phyloP scores from a whole-genome alignment of 2,113 vertebrate genomes.

The Girardinichthys multiradiatus region DNA sequence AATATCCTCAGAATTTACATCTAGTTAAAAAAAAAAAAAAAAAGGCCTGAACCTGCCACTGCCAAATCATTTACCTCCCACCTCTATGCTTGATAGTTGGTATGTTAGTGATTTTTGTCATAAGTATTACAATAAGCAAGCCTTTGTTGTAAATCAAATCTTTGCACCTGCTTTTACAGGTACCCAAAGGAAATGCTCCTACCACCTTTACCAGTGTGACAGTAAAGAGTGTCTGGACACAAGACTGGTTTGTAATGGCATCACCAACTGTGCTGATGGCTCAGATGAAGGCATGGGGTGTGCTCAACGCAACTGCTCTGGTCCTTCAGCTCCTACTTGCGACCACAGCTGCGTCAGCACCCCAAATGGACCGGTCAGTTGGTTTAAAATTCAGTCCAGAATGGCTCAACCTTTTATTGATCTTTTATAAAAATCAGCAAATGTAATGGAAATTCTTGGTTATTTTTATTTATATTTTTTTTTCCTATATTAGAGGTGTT shows the following conservation, averaged over 20 bases:
- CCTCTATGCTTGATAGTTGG: too few relatives aligned
- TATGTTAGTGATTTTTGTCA: too few relatives aligned
- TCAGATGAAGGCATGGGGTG: constrained; percentile 87
- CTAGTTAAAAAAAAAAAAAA: too few relatives aligned
- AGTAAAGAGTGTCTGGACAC: constrained; percentile 79
- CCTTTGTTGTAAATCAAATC: neutral
- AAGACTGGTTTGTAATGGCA: constrained; percentile 81
- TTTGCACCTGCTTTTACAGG: constrained; percentile 67
- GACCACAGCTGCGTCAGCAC: constrained; percentile 82
- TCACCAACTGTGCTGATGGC: constrained; percentile 81
- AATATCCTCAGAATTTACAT: too few relatives aligned
- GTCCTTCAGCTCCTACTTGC: constrained; percentile 70
- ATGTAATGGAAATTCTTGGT: neutral
- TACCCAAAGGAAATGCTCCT: constrained; percentile 70
- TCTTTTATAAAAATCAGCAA: neutral
- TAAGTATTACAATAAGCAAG: too few relatives aligned
- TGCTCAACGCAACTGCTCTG: constrained; percentile 62
- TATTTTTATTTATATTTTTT: neutral
- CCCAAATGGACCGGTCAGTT: constrained; percentile 85
- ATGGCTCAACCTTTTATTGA: too few relatives aligned
- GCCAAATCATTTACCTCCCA: too few relatives aligned
- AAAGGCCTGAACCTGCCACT: too few relatives aligned
- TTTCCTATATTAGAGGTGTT: constrained; percentile 80
- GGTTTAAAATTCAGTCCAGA: neutral
- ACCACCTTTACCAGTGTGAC: constrained; percentile 81